Evolutionary conservation across 2,113 vertebrate genomes (phyloP).

Genomic region (Calonectris borealis): DNA sequence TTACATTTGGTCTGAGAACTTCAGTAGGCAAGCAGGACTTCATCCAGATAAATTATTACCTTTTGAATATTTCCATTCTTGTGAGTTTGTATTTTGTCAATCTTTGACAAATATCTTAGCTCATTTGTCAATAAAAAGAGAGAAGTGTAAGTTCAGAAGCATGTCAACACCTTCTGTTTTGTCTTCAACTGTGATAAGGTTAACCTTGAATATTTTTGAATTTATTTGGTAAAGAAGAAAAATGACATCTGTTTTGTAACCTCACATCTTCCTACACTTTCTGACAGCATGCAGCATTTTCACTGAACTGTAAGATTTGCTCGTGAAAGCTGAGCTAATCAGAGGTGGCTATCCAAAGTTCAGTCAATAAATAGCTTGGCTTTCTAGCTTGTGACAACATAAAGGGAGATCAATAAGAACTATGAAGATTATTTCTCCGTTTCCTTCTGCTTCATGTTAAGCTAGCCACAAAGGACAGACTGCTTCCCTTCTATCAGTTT

Average conservation of each 20-base stretch:
- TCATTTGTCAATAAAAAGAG: slow-evolving; percentile 13
- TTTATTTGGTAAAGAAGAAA: slow-evolving; percentile 37
- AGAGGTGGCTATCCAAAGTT: slow-evolving; percentile 63
- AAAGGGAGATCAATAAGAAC: slow-evolving; percentile 66
- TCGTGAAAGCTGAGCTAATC: slow-evolving; percentile 65
- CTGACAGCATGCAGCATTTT: slow-evolving; percentile 37
- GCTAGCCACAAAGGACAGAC: slow-evolving; percentile 35
- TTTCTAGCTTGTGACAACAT: slow-evolving; percentile 55
- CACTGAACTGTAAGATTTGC: slow-evolving; percentile 32
- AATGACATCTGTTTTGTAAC: slow-evolving; percentile 62
- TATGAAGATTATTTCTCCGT: slow-evolving; percentile 56
- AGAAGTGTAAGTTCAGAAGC: not conserved
- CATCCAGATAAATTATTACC: not conserved
- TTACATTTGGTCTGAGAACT: not conserved
- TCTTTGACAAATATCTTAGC: not conserved
- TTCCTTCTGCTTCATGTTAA: slow-evolving; percentile 19
- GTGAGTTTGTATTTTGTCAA: not conserved
- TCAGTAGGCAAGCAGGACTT: not conserved
- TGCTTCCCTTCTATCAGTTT: not conserved
- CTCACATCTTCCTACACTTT: slow-evolving; percentile 65
- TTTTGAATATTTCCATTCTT: not conserved
- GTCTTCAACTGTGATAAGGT: slow-evolving; percentile 36
- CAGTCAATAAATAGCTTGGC: slow-evolving; percentile 70
- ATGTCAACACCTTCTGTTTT: slow-evolving; percentile 57
- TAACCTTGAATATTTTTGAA: slow-evolving; percentile 53